Percentiles rank a stretch among this genome's conserved stretches.
Conservation (phyloP, 2,113 vertebrate species). For the Anser cygnoides region DNA sequence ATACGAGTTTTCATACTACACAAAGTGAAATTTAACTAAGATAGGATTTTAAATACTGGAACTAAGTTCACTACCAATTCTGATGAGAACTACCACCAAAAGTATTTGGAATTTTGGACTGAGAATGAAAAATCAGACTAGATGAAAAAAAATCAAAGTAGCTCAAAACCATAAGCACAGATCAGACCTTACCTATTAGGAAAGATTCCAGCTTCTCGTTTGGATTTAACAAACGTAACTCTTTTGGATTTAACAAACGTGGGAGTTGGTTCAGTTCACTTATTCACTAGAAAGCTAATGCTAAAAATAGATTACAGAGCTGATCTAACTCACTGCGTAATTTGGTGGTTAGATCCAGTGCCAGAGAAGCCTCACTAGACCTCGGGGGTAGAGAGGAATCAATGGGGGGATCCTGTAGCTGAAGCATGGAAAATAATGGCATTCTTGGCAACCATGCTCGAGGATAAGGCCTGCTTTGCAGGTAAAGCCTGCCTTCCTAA, state of each 20-base stretch:
- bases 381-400: background rate
- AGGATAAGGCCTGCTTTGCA: background rate
- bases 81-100: background rate
- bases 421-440: background rate
- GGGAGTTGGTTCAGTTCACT: background rate
- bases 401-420: background rate
- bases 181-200: background rate
- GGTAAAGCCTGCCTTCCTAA: background rate
- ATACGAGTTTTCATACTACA: background rate
- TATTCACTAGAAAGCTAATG: background rate
- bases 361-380: background rate
- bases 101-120: background rate
- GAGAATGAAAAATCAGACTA: background rate
- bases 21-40: conserved; percentile 10
- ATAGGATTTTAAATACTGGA: background rate
- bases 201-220: background rate
- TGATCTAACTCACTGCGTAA: background rate
- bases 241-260: background rate
- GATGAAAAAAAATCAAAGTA: background rate
- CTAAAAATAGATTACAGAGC: background rate
- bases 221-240: background rate
- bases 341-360: accelerated
- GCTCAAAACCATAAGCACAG: background rate
- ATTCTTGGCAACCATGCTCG: background rate
- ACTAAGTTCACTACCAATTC: background rate